These are phyloP conservation scores for Eupithecia pulchellata DNA, from an alignment of 2,888 invertebrate species.

Conservation along the genomic window DNA sequence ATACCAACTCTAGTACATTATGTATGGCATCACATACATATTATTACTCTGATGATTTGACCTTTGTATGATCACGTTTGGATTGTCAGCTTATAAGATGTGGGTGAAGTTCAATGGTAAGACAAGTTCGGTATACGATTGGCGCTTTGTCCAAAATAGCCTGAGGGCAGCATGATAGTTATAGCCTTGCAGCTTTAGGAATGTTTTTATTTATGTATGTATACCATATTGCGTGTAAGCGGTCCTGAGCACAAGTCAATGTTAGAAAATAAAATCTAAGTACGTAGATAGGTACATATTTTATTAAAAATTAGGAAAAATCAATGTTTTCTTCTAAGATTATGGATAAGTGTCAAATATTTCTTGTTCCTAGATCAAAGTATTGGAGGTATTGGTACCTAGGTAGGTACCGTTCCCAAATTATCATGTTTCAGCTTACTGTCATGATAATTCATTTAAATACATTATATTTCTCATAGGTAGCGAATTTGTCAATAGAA, in stretches of 20 bases:
- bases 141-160: conserved; percentile 25
- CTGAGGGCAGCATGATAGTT: conserved; percentile 11
- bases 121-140: conserved; percentile 9
- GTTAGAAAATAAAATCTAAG: not conserved
- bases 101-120: conserved; percentile 43
- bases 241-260: not conserved
- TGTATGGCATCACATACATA: not conserved
- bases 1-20: not conserved
- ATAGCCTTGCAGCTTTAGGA: conserved; percentile 7
- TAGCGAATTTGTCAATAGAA: not conserved
- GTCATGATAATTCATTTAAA: not conserved
- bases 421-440: too few relatives aligned
- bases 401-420: too few relatives aligned
- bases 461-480: not conserved
- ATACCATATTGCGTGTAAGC: not conserved
- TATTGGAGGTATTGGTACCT: not conserved
- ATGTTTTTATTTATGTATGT: not conserved
- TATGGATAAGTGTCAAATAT: not conserved
- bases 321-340: too few relatives aligned
- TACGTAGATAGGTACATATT: too few relatives aligned
- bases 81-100: conserved; percentile 36
- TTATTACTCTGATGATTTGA: conserved; percentile 21
- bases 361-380: not conserved
- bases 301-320: too few relatives aligned
- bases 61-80: conserved; percentile 34